phyloP scores from a whole-genome alignment of 1,140 invertebrate genomes.

The Anastrepha obliqua region DNA sequence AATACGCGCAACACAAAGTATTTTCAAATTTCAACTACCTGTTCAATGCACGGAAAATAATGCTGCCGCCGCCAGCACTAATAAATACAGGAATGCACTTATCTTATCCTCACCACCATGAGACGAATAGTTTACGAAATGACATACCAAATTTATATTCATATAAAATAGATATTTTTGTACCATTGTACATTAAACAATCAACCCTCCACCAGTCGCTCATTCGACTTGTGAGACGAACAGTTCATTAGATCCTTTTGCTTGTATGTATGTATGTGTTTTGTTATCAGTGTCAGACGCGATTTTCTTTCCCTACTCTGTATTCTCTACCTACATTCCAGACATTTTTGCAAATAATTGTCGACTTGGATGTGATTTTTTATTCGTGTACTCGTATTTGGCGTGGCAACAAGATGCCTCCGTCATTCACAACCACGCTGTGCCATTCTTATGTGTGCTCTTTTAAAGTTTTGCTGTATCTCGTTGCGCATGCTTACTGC shows the following conservation, averaged over 20 bases:
- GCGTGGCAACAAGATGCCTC: constrained; percentile 8
- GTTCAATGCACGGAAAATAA: neutral
- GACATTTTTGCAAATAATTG: constrained; percentile 31
- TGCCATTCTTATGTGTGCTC: neutral
- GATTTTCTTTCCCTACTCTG: neutral
- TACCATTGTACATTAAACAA: neutral
- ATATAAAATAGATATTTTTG: neutral
- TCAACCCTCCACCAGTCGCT: neutral
- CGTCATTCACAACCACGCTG: constrained; percentile 5
- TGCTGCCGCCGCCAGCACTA: neutral
- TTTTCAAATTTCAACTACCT: constrained; percentile 1
- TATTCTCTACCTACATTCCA: constrained; percentile 5
- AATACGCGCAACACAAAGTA: neutral
- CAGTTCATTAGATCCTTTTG: neutral
- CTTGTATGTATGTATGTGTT: neutral
- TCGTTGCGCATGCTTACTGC: neutral
- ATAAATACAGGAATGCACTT: neutral
- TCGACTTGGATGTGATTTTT: neutral
- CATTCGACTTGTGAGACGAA: neutral
- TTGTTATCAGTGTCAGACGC: constrained; percentile 32
- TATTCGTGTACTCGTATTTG: neutral
- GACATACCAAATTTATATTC: neutral
- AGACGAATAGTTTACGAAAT: neutral
- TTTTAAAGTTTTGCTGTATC: neutral
- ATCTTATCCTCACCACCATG: neutral